Base-by-base conservation (phyloP, 2,797 vertebrate species). In the Remorina albescens region DNA sequence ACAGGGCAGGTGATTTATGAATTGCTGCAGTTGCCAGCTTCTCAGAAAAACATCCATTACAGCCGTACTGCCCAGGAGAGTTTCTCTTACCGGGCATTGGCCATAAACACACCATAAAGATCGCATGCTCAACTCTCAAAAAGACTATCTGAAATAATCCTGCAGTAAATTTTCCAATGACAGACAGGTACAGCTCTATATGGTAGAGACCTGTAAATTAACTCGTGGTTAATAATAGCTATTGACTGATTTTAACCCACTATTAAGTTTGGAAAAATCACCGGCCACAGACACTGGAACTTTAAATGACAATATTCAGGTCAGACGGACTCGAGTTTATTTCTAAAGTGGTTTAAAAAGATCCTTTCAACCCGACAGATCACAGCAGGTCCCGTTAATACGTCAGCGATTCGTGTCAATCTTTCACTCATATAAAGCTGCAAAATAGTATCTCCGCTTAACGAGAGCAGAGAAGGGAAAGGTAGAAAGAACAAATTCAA, bases 41-140 rank as follows among this genome's bases (percentile, higher is more conserved):
- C 26, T 41, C 26, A 37, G 56, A 60, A 36, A 16, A 57, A 76
- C 74, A 82, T 77, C 55, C 55, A 77, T 85, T 73, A 78, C 15
- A 76, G 23, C 62, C 61, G 42, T 4, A 23, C 71, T 75, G 81
- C 65, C 42, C 46, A 0, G 44, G 21, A 80, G 53, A 67, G 47
- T 75, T 71, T 37, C 13, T 32, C 61, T 78, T 67, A 13, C 28
- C 56, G 61, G 37, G 37, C 25, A 67, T 1, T 18, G 1, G 30
- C 36, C 58, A 34, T 72, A 78, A 84, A 82, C 74, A 76, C 60
- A 61, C 74, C 67, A 69, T 79, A 84, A 84, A 91, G 70, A 63
- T 58, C 32, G 65, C 66, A 67, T 37, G 8, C 46, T 25, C 13
- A 58, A 71, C 51, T 70, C 47, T 59, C 8, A 34, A 53, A 18